Conservation (phyloP, 2,113 vertebrate genomes). For the Arenaria interpres region DNA sequence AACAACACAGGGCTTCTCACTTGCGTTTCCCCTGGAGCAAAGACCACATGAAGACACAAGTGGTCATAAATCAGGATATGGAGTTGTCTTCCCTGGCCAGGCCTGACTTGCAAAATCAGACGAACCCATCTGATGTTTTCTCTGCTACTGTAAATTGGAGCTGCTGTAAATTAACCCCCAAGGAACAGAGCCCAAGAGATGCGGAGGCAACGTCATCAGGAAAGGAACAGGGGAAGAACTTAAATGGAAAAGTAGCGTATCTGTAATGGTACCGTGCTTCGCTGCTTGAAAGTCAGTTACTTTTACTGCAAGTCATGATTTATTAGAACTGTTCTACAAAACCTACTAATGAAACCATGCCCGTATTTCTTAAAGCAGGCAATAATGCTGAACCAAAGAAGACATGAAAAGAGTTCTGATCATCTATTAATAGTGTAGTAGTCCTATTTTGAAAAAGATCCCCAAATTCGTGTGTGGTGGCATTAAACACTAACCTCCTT, state of each 20-base stretch:
- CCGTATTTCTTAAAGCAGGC: background rate
- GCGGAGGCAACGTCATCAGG: background rate
- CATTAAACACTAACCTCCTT: slow-evolving; percentile 28
- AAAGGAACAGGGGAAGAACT: background rate
- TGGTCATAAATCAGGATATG: background rate
- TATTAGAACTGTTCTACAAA: background rate
- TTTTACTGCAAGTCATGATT: background rate
- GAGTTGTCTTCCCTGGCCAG: background rate
- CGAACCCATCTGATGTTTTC: background rate
- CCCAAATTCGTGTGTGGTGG: background rate
- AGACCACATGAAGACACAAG: background rate
- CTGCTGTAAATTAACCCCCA: background rate
- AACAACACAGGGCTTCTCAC: background rate
- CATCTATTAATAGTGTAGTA: background rate
- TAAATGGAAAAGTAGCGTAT: background rate
- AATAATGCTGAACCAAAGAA: background rate
- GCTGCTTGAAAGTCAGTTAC: background rate
- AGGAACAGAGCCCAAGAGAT: background rate
- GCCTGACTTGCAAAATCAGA: background rate
- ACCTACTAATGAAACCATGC: background rate
- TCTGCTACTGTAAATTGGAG: fast-evolving
- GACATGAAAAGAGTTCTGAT: slow-evolving; percentile 5
- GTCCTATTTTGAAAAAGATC: slow-evolving; percentile 36
- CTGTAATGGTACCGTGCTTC: background rate
- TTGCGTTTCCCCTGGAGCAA: background rate